Evolutionary conservation across 2,888 invertebrate species (phyloP), one percentile per base, ranked within the genome.

Genomic region (Limenitis camilla): DNA sequence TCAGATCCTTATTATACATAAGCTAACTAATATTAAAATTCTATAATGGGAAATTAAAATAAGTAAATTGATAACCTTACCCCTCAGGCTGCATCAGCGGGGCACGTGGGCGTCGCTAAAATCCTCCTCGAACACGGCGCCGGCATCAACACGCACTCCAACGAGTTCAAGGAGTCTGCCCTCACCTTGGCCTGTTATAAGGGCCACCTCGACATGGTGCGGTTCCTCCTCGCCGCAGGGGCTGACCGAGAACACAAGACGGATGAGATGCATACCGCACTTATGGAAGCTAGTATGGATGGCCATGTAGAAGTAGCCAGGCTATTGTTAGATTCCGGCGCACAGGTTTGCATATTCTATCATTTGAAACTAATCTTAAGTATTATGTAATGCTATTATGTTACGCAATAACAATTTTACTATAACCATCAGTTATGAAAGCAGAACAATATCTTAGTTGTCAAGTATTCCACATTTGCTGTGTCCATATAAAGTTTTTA

Each of bases 271-370:
- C 99, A 99, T 84, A 99, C 99, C 29, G 99, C 99, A 40, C 89
- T 99, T 40, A 99, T 99, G 98, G 99, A 99, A 84, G 99, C 99
- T 48, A 97, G 98, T 56, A 99, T 99, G 99, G 99, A 99, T 81
- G 99, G 99, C 0, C 99, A 99, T 76, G 97, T 98, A 0, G 98
- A 99, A 84, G 99, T 99, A 43, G 98, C 98, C 6, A 89, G 96
- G 65, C 89, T 99, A 60, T 89, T 99, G 61, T 88, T 99, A 11
- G 98, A 99, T 85, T 97, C 96, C 28, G 99, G 99, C 59, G 99
- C 99, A 48, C 98, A 98, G 90, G 86, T 86, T 90, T 91, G 59
- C 48, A 41, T 32, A 31, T 46, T 7, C 11, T 46, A 52, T 29
- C 40, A 10, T 30, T 45, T 30, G 7, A 27, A 11, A 19, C 32